Conservation (phyloP, 64 coral and sea anemone genomes). For the Actinia equina region DNA sequence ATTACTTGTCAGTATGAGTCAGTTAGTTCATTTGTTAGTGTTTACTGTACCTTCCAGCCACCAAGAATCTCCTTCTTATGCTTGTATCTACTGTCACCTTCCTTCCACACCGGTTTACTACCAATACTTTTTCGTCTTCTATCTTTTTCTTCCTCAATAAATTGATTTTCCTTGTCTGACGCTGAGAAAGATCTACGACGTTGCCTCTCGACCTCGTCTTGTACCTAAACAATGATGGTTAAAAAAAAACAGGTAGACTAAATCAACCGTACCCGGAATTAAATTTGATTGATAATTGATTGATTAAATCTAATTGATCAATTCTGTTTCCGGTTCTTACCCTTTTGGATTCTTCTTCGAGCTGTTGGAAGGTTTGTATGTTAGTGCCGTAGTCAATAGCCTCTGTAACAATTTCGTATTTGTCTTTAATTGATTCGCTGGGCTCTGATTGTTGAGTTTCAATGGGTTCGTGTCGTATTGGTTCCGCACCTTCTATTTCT, state of each 20-base stretch:
- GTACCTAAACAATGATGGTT: background rate
- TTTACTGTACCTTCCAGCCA: constrained; percentile 12
- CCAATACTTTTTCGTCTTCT: constrained; percentile 1
- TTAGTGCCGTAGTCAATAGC: background rate
- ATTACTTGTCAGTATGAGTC: no score
- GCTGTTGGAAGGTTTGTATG: background rate
- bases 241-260: no score
- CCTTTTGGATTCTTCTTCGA: constrained; percentile 20
- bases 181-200: background rate
- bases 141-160: background rate
- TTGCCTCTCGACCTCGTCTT: background rate
- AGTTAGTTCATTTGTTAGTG: background rate
- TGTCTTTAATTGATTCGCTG: background rate
- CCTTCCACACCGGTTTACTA: constrained; percentile 14
- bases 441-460: background rate
- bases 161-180: constrained; percentile 5
- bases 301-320: no score
- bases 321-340: background rate
- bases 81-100: constrained; percentile 14
- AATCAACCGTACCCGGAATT: no score
- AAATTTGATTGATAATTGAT: no score
- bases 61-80: constrained; percentile 29
- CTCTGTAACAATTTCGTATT: background rate
- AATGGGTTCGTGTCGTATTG: background rate
- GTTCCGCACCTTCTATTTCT: background rate